phyloP scores from a whole-genome alignment of 2,113 vertebrate species.

The Nestor notabilis region DNA sequence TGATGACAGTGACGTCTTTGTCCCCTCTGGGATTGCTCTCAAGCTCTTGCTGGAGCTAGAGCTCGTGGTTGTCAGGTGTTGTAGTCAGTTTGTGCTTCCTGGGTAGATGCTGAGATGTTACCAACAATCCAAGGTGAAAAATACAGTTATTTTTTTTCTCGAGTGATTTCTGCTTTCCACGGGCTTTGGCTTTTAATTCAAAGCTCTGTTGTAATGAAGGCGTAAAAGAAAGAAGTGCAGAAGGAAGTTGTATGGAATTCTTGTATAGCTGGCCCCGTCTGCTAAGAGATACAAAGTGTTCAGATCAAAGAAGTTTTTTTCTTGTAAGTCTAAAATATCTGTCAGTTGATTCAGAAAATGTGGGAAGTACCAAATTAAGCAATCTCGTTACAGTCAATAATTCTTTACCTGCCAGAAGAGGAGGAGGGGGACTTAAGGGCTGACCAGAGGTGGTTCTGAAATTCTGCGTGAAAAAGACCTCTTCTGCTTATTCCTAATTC shows the following conservation, averaged over 20 bases:
- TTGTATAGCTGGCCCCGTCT: background rate
- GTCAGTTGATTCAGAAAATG: background rate
- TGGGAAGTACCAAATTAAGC: background rate
- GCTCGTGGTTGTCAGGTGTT: background rate
- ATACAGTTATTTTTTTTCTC: background rate
- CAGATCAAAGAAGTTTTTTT: background rate
- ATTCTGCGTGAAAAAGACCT: background rate
- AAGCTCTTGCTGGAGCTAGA: conserved; percentile 12
- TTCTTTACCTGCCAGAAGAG: background rate
- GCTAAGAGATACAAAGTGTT: background rate
- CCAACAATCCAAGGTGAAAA: background rate
- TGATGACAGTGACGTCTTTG: conserved; percentile 80
- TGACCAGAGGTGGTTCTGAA: background rate
- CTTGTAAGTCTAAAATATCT: background rate
- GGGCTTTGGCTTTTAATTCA: background rate
- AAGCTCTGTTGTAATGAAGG: background rate
- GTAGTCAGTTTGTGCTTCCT: conserved; percentile 47
- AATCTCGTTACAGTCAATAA: background rate
- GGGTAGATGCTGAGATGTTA: background rate
- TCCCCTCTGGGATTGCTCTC: conserved; percentile 71
- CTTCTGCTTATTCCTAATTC: background rate
- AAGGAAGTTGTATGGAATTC: background rate
- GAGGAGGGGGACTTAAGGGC: background rate
- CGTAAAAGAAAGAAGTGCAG: background rate
- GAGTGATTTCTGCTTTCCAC: background rate